Percentiles rank a stretch among this genome's conserved stretches.
Conservation (phyloP, 2,888 invertebrate species). For the Colletes collaris region DNA sequence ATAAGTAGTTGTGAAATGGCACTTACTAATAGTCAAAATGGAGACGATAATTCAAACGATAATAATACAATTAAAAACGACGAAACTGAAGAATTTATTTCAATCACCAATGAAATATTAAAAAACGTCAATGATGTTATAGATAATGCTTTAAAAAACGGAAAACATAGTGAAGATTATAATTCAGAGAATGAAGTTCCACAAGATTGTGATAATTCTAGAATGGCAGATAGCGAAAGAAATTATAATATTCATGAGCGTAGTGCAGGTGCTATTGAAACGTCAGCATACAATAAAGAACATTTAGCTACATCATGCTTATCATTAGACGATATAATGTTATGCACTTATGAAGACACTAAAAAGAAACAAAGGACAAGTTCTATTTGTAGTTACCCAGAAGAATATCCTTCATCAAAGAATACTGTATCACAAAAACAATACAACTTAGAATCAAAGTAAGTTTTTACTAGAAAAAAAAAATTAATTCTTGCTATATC, state of each 20-base stretch:
- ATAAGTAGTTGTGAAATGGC: conserved; percentile 83
- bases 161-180: conserved; percentile 32
- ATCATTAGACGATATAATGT: conserved; percentile 62
- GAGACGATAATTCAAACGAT: conserved; percentile 74
- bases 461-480: conserved; percentile 22
- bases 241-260: conserved; percentile 32
- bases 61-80: conserved; percentile 62
- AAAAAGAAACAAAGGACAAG: conserved; percentile 62
- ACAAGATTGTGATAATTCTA: conserved; percentile 39
- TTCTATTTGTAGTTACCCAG: conserved; percentile 68
- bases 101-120: conserved; percentile 45
- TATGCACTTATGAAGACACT: conserved; percentile 54
- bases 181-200: conserved; percentile 27
- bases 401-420: conserved; percentile 53
- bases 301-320: conserved; percentile 60
- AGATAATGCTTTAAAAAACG: conserved; percentile 47
- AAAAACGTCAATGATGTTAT: conserved; percentile 52
- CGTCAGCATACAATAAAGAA: conserved; percentile 47
- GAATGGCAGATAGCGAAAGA: conserved; percentile 35
- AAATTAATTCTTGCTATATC: neutral
- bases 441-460: conserved; percentile 68
- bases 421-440: conserved; percentile 47
- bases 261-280: conserved; percentile 25
- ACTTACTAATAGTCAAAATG: conserved; percentile 76
- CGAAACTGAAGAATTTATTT: conserved; percentile 47